Conservation (phyloP, 2,113 vertebrate species). For the Trachemys scripta region DNA sequence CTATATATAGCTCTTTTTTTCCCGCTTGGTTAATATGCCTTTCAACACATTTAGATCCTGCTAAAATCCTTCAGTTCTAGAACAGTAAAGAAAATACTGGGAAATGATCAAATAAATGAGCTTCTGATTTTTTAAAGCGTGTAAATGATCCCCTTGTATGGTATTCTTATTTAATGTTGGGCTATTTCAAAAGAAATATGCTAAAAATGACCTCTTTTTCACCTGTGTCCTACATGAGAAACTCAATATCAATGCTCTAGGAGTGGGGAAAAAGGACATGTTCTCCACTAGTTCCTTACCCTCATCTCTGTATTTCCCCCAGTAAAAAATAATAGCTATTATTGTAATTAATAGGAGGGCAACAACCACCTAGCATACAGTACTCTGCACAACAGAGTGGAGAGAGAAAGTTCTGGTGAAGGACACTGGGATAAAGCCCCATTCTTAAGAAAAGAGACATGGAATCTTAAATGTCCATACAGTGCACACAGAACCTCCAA, state of each 20-base stretch:
- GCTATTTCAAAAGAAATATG: background rate
- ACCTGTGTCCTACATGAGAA: constrained; percentile 1
- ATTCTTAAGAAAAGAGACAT: background rate
- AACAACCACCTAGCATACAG: accelerated
- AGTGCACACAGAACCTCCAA: background rate
- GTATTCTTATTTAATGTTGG: background rate
- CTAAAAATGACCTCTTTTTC: constrained; percentile 11
- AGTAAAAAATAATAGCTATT: background rate
- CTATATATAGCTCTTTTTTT: constrained; percentile 68
- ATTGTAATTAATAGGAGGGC: background rate
- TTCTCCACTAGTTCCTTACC: background rate
- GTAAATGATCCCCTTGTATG: background rate
- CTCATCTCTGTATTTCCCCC: background rate
- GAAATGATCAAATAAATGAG: background rate
- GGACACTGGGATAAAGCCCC: background rate
- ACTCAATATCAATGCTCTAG: background rate
- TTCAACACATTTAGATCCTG: constrained; percentile 58
- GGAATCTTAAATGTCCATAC: accelerated
- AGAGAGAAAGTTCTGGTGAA: constrained; percentile 11
- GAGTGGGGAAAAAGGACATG: background rate
- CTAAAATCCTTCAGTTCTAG: constrained; percentile 17
- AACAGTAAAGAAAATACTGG: background rate
- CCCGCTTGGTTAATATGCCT: constrained; percentile 51
- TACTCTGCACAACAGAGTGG: background rate
- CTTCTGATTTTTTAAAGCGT: background rate